phyloP scores from a whole-genome alignment of 2,113 vertebrate genomes.

The Sigmodon hispidus region DNA sequence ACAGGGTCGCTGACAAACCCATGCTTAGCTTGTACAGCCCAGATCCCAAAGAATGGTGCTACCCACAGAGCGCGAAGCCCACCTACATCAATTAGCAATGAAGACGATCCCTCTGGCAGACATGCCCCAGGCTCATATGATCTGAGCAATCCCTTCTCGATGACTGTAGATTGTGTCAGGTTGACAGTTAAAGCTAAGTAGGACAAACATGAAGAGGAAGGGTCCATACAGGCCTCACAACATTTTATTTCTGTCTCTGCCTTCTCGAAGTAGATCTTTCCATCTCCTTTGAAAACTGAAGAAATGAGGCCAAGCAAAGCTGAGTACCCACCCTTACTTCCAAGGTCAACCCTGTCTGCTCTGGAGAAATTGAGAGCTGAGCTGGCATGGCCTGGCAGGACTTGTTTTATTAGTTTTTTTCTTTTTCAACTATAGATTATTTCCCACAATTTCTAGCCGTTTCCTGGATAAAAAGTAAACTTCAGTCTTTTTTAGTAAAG shows the following conservation, averaged over 20 bases:
- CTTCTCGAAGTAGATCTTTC: neutral
- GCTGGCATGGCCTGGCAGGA: rapidly evolving
- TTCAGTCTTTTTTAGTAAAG: constrained; percentile 23
- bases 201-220: neutral
- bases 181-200: neutral
- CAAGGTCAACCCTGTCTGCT: neutral
- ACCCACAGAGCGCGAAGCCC: no score
- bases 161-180: neutral
- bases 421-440: neutral
- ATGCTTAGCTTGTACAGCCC: neutral
- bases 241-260: neutral
- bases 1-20: no score
- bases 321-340: neutral
- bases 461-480: neutral
- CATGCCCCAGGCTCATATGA: neutral
- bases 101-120: neutral
- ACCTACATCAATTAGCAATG: no score
- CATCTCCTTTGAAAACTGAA: neutral
- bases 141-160: neutral
- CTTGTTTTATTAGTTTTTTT: neutral
- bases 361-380: no score
- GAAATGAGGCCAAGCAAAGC: neutral
- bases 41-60: neutral
- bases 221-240: neutral
- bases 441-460: neutral